Evolutionary conservation across 30 jellyfish, hydroid and myxozoan genomes (phyloP).

Genomic region (Turritopsis dohrnii): DNA sequence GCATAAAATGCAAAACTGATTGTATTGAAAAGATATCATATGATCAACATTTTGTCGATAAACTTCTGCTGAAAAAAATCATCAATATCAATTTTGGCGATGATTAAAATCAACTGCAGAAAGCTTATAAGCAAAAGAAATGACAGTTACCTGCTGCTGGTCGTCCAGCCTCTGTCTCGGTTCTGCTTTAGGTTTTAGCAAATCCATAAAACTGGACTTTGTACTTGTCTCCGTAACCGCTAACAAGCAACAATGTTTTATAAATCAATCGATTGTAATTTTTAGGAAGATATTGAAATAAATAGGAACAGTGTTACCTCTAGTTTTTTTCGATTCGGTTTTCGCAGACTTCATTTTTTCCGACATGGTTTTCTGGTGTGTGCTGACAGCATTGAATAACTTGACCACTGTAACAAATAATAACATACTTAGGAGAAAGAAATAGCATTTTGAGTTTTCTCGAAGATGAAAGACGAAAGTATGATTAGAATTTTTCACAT

Average conservation of each 20-base stretch:
- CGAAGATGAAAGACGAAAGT: background rate
- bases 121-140: background rate
- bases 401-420: conserved; percentile 59
- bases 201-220: conserved; percentile 78
- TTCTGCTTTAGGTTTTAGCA: conserved; percentile 35
- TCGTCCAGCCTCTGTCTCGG: background rate
- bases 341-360: conserved; percentile 65
- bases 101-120: background rate
- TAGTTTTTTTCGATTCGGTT: conserved; percentile 65
- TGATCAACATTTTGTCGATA: background rate
- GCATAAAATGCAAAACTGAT: background rate
- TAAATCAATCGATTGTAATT: background rate
- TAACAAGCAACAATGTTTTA: background rate
- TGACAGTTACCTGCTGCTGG: background rate
- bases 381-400: conserved; percentile 92
- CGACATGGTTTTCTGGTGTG: conserved; percentile 77
- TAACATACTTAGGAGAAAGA: background rate
- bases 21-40: background rate
- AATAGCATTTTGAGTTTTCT: background rate
- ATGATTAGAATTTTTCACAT: no score
- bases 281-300: background rate
- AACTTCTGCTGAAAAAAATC: background rate
- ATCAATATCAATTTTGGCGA: background rate
- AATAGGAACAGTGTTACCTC: conserved; percentile 33
- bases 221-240: conserved; percentile 57